Evolutionary conservation across 2,888 invertebrate genomes (phyloP).

Genomic region (Diplazon laetatorius): DNA sequence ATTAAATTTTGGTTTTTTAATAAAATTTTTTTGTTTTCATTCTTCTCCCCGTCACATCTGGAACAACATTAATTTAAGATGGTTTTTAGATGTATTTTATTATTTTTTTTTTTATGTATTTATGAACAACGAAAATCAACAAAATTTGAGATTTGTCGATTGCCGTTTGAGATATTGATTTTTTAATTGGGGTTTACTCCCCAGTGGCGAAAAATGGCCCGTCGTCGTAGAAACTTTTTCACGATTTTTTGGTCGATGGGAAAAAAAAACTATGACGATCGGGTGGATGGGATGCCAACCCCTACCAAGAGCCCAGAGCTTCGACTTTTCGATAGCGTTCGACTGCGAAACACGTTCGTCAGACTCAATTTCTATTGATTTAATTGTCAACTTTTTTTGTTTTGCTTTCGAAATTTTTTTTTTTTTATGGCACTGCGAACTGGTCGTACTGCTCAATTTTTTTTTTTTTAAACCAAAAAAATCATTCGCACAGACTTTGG

Average conservation of each 20-base stretch:
- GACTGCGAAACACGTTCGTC: too few species aligned
- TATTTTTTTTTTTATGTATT: too few species aligned
- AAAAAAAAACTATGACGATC: constrained; percentile 58
- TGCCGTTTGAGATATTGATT: constrained; percentile 71
- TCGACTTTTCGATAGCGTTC: constrained; percentile 69
- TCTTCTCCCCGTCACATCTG: constrained; percentile 51
- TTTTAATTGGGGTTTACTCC: constrained; percentile 84
- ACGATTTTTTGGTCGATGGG: constrained; percentile 9
- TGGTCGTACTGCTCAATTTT: neutral
- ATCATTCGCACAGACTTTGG: too few species aligned
- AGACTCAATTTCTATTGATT: neutral
- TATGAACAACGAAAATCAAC: too few species aligned
- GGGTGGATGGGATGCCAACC: constrained; percentile 85
- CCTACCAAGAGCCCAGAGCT: constrained; percentile 82
- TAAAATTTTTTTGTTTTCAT: constrained; percentile 59
- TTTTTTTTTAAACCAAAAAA: too few species aligned
- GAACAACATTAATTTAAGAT: constrained; percentile 42
- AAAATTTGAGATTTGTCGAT: too few species aligned
- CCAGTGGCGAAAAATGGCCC: constrained; percentile 81
- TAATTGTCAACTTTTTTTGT: neutral
- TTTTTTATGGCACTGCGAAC: neutral
- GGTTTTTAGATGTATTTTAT: too few species aligned
- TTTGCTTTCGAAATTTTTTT: too few species aligned
- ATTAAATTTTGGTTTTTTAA: constrained; percentile 38
- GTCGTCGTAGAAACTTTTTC: constrained; percentile 47